These are phyloP conservation scores for Cephus sareptanus DNA, from an alignment of 2,888 invertebrate species.

Conservation along the genomic window DNA sequence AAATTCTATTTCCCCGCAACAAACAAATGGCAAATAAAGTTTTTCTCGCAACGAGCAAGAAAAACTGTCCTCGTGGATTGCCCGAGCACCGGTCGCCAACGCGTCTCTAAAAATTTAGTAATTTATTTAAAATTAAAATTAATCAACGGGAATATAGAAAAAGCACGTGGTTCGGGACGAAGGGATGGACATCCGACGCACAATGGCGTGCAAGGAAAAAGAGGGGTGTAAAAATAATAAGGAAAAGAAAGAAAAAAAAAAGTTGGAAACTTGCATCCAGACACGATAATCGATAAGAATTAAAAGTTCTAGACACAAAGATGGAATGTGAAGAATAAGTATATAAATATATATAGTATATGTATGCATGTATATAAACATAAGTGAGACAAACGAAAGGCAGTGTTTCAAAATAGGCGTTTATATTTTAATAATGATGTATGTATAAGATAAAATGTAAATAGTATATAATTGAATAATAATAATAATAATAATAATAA, in stretches of 20 bases:
- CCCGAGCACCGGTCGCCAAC: no score
- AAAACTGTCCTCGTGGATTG: not conserved
- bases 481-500: conserved; percentile 48
- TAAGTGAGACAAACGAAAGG: not conserved
- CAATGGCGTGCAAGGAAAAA: not conserved
- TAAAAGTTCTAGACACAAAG: conserved; percentile 16
- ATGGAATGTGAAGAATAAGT: not conserved
- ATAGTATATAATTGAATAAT: conserved; percentile 21
- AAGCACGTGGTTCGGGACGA: not conserved
- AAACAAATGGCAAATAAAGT: no score
- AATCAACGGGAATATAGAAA: no score
- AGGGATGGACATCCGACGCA: not conserved
- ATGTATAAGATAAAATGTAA: not conserved
- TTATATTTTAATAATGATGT: conserved; percentile 56
- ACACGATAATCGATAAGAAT: conserved; percentile 12
- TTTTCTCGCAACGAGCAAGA: not conserved
- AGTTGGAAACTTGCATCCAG: conserved; percentile 25
- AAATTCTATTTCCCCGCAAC: no score
- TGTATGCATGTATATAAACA: not conserved
- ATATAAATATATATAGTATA: not conserved
- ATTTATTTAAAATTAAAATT: no score
- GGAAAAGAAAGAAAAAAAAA: conserved; percentile 9
- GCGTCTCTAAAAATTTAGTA: no score
- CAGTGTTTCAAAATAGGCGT: conserved; percentile 57
- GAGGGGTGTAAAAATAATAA: not conserved